Percentiles rank a stretch among this genome's conserved stretches.
Evolutionary conservation across 2,797 vertebrate species (phyloP).

Genomic region (Pangasius larnaudii): DNA sequence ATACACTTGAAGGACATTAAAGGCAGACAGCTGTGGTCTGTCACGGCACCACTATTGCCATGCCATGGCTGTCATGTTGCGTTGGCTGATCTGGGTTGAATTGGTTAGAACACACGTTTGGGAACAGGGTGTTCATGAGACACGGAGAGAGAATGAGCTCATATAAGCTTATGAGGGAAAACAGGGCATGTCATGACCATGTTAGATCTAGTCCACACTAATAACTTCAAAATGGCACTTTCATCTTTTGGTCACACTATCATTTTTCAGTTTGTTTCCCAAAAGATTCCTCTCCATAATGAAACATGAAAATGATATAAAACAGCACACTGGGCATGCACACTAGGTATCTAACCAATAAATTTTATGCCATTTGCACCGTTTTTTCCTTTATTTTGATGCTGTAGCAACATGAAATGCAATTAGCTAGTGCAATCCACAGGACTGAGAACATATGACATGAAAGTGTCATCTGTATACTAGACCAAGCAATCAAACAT

Average conservation of each 20-base stretch:
- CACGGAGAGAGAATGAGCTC: background rate
- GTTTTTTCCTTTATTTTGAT: background rate
- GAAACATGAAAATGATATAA: background rate
- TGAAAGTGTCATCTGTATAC: background rate
- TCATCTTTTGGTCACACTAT: background rate
- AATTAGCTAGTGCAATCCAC: background rate
- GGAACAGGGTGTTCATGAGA: background rate
- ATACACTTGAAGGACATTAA: constrained; percentile 6
- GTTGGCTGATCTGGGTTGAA: background rate
- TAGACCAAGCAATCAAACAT: background rate
- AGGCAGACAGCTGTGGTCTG: background rate
- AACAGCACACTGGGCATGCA: background rate
- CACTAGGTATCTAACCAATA: background rate
- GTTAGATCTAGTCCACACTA: background rate
- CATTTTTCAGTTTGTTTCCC: background rate
- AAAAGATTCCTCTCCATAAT: background rate
- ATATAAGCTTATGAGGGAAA: background rate
- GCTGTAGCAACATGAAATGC: background rate
- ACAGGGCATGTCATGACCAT: background rate
- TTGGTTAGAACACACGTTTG: background rate
- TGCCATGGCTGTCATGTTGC: background rate
- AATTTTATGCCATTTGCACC: background rate
- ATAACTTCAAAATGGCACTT: background rate
- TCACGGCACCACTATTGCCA: background rate
- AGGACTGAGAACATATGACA: background rate